Base-by-base conservation (phyloP, 2,888 invertebrate species). In the Drosophila recens region DNA sequence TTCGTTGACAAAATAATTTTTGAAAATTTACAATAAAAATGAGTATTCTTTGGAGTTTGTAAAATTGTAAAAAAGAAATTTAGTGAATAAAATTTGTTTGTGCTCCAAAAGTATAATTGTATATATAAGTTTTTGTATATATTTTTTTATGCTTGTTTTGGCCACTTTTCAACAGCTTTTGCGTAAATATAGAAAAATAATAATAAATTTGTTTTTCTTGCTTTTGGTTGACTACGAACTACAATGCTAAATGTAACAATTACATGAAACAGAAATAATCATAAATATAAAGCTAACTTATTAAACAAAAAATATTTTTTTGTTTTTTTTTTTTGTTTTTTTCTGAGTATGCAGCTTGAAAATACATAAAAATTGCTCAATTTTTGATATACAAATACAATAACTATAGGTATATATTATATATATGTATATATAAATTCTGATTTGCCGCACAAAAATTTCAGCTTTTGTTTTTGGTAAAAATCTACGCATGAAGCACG, bases 401-500 rank as follows among this genome's bases (percentile, higher is more conserved):
- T 82, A 83, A 77, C 72, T 84, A 82, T 72, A 68, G 82, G 79
- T 79, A 68, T 58, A 63, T 64, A 27, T 53, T 54, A 72, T 77
- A 72, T 74, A 69, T 62, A 57, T 49, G 61, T 56, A 53, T 67
- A 40, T 87, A 82, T 89, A 89, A 86, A 88, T 89, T 88, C 88
- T 89, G 86, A 81, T 72, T 63, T 81, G 71, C 79, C 88, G 89
- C 87, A 86, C 84, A 84, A 87, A 72, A 84, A 73, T 84, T 84
- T 84, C 84, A 80, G 82, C 79, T 87, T 74, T 71, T 74, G 43
- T 68, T 76, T 79, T 85, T 85, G 76, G 82, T 87, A 82, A 84
- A 87, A 90, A 89, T 87, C 77, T 90, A 88, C 78, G 80, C 82
- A 80, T 73, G 82, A 87, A 90, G 87, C 90, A 90, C 80, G 81